Evolutionary conservation across 2,888 invertebrate genomes (phyloP).

Genomic region (Pristionchus entomophagus): DNA sequence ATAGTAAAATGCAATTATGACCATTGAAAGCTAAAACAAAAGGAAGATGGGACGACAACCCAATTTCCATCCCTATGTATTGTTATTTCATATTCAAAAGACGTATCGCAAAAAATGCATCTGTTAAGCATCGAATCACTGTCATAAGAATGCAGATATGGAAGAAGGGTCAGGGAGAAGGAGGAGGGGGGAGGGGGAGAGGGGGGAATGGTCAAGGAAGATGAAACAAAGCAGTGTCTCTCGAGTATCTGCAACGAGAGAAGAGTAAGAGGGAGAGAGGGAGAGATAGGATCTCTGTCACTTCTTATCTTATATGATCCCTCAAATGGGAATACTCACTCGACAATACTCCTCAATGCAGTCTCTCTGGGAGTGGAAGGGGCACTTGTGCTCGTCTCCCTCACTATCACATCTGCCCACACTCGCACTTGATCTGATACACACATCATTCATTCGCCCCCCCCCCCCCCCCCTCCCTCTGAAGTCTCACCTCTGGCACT

Average conservation of each 20-base stretch:
- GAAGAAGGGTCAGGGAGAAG: background rate
- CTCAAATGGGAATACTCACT: too few relatives aligned
- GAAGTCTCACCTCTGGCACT: conserved; percentile 48
- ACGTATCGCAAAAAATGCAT: too few relatives aligned
- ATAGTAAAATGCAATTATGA: background rate
- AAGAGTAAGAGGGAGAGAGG: too few relatives aligned
- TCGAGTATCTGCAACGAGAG: too few relatives aligned
- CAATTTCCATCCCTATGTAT: too few relatives aligned
- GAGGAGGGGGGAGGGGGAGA: background rate
- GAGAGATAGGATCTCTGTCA: too few relatives aligned
- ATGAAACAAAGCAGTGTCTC: conserved; percentile 50
- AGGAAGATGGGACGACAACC: too few relatives aligned
- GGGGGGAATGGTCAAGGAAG: background rate
- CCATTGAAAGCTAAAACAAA: too few relatives aligned
- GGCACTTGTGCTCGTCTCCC: conserved; percentile 51
- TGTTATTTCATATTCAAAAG: too few relatives aligned
- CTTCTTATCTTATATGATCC: too few relatives aligned
- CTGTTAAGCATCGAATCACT: too few relatives aligned
- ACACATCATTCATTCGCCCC: background rate
- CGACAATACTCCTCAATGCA: conserved; percentile 56
- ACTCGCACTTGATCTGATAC: conserved; percentile 57
- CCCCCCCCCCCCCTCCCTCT: background rate
- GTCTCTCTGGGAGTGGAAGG: conserved; percentile 49
- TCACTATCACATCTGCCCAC: conserved; percentile 62
- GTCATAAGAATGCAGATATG: too few relatives aligned